phyloP scores from a whole-genome alignment of 2,113 vertebrate genomes.

The Xenopus tropicalis region UCB_Xtro_10.0 CM004448.2:42949501-42950000 shows the following conservation, averaged over 20 bases:
- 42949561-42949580: neutral
- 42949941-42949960: too few species aligned
- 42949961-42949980: too few species aligned
- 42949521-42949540: too few species aligned
- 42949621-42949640: neutral
- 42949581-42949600: neutral
- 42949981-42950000: too few species aligned
- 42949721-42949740: neutral
- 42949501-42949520: too few species aligned
- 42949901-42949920: too few species aligned
- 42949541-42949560: neutral
- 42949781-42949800: neutral
- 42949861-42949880: too few species aligned
- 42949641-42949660: neutral
- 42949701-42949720: slow-evolving; percentile 32
- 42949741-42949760: slow-evolving; percentile 10
- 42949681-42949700: slow-evolving; percentile 22
- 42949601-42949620: neutral
- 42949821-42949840: neutral
- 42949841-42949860: neutral
- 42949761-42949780: neutral
- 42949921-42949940: too few species aligned
- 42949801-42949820: neutral
- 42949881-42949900: too few species aligned
- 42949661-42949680: slow-evolving; percentile 15